phyloP scores from a whole-genome alignment of 2,113 vertebrate species.

The Corythornis vintsioides region DNA sequence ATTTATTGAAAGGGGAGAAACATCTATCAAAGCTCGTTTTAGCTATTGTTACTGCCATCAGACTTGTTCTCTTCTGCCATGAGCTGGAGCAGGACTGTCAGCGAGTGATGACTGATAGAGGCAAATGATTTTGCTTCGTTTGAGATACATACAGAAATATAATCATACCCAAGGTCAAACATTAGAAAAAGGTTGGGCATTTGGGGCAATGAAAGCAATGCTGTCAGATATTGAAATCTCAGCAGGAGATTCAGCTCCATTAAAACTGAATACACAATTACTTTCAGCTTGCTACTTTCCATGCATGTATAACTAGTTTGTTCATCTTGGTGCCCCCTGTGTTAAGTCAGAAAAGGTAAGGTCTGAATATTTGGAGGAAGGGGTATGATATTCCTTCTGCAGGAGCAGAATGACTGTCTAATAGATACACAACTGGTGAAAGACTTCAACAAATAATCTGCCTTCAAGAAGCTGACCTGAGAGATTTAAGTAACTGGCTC shows the following conservation, averaged over 20 bases:
- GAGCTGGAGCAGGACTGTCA: slow-evolving; percentile 60
- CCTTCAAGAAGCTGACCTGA: background rate
- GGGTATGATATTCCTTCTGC: background rate
- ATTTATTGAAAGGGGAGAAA: slow-evolving; percentile 42
- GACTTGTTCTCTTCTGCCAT: slow-evolving; percentile 41
- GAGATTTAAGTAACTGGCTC: background rate
- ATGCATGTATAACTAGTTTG: slow-evolving; percentile 75
- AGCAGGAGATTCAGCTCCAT: slow-evolving; percentile 78
- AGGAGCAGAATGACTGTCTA: background rate
- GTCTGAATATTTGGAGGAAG: slow-evolving; percentile 39
- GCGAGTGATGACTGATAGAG: slow-evolving; percentile 50
- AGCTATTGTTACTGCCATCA: slow-evolving; percentile 51
- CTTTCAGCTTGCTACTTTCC: slow-evolving; percentile 66
- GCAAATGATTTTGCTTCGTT: slow-evolving; percentile 69
- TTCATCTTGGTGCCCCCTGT: slow-evolving; percentile 70
- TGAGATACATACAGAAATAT: slow-evolving; percentile 70
- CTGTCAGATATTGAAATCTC: slow-evolving; percentile 81
- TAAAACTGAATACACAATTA: slow-evolving; percentile 79
- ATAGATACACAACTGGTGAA: background rate
- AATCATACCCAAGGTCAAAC: slow-evolving; percentile 78
- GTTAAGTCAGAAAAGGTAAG: slow-evolving; percentile 56
- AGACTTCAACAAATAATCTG: background rate
- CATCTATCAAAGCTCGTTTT: slow-evolving; percentile 63
- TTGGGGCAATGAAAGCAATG: slow-evolving; percentile 73
- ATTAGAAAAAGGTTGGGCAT: slow-evolving; percentile 74